phyloP scores from a whole-genome alignment of 2,888 invertebrate species.

The Halocaridina rubra region DNA sequence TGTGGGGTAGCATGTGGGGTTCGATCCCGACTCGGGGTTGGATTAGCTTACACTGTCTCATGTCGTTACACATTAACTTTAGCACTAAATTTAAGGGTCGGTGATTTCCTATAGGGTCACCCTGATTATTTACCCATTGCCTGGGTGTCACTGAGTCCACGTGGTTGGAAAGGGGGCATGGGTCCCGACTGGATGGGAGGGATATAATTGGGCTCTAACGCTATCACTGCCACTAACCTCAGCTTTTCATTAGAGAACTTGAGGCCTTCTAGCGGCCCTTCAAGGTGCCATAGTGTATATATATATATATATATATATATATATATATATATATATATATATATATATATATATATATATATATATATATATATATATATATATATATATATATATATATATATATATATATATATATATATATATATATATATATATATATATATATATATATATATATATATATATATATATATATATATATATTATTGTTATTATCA shows the following conservation, averaged over 20 bases:
- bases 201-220: too few species aligned
- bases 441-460: neutral
- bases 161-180: too few species aligned
- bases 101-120: too few species aligned
- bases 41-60: too few species aligned
- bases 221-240: neutral
- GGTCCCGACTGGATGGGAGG: too few species aligned
- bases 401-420: neutral
- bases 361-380: neutral
- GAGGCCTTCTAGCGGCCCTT: neutral
- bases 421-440: neutral
- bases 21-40: neutral
- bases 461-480: neutral
- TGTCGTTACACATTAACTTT: neutral
- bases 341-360: neutral
- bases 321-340: neutral
- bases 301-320: neutral
- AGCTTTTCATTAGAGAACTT: neutral
- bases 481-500: too few species aligned
- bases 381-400: neutral
- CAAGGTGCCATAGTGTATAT: neutral
- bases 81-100: too few species aligned
- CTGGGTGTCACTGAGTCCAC: too few species aligned
- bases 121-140: too few species aligned
- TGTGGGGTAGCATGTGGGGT: too few species aligned